Evolutionary conservation across 2,113 vertebrate species (phyloP), one percentile per base, ranked within the genome.

Genomic region (Nothobranchius furzeri): DNA sequence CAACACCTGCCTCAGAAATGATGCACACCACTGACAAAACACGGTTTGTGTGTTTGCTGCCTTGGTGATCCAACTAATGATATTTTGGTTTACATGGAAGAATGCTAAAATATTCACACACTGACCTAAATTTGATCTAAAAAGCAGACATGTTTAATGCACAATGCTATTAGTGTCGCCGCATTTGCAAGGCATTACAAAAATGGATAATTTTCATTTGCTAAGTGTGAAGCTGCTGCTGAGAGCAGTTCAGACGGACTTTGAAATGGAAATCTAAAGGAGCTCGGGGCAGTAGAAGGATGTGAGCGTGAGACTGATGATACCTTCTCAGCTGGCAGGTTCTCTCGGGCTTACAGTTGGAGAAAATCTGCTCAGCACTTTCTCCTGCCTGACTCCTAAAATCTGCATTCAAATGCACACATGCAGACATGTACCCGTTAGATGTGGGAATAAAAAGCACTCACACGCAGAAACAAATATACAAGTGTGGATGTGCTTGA

Each of bases 261-360:
- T 84, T 82, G 75, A 88, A 88, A 89, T 88, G 84, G 58, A 86
- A 85, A 88, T 83, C 69, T 67, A 47, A 66, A 30, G 62, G 64
- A 74, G 64, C 85, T 80, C 3, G 1, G 47, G 78, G 85, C 76
- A 72, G 45, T n/a, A 17, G 66, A 63, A 68, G 54, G 70, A 77
- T 78, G 73, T 4, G 51, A 81, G 60, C 8, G 9, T 55, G 65
- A 67, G 73, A 52, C 51, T 60, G 61, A 64, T 61, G 76, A 83
- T 78, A 62, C 17, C 64, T 78, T 78, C 81, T 82, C 63, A 42
- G 68, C 54, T 62, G 45, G 70, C 76, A 82, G 75, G 13, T 78
- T 79, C 50, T 56, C 51, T 77, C 58, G 55, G 43, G 68, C 69
- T 85, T 50, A 70, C 69, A 30, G 47, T 71, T 64, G 75, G 49